Conservation (phyloP, 2,888 invertebrate genomes). For the Euzetes globulus region DNA sequence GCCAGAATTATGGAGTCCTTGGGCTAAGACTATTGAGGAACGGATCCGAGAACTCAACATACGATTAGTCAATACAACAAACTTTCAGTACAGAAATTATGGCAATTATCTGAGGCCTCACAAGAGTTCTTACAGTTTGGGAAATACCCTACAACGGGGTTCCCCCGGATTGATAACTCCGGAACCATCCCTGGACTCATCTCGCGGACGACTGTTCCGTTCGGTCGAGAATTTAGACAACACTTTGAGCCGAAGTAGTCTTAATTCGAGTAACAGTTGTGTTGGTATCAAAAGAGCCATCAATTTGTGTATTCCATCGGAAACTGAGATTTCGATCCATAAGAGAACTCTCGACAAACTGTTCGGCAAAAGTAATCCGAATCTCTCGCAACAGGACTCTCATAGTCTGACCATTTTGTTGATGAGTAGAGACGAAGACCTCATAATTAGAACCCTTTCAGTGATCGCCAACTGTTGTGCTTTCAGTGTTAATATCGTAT, state of each 20-base stretch:
- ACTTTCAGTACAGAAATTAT: not conserved
- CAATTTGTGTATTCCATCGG: not conserved
- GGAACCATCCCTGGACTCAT: not conserved
- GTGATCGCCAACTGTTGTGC: slow-evolving; percentile 53
- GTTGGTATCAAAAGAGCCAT: not conserved
- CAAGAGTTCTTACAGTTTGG: not conserved
- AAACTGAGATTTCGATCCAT: slow-evolving; percentile 16
- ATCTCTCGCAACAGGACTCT: slow-evolving; percentile 45
- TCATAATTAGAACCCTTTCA: slow-evolving; percentile 51
- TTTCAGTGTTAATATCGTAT: slow-evolving; percentile 49
- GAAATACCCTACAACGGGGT: not conserved
- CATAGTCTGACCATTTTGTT: slow-evolving; percentile 51
- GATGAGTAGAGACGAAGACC: slow-evolving; percentile 50
- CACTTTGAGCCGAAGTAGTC: not conserved
- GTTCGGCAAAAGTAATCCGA: slow-evolving; percentile 19
- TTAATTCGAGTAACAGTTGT: not conserved
- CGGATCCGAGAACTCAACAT: slow-evolving; percentile 51
- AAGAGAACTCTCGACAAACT: slow-evolving; percentile 8
- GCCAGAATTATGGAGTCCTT: slow-evolving; percentile 19
- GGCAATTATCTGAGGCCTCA: not conserved
- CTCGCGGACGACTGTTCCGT: not conserved
- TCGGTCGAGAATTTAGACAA: not conserved
- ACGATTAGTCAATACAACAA: not conserved
- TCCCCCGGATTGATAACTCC: not conserved
- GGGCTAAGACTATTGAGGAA: slow-evolving; percentile 47